phyloP scores from a whole-genome alignment of 2,888 invertebrate species.

The Itoplectis maculator region DNA sequence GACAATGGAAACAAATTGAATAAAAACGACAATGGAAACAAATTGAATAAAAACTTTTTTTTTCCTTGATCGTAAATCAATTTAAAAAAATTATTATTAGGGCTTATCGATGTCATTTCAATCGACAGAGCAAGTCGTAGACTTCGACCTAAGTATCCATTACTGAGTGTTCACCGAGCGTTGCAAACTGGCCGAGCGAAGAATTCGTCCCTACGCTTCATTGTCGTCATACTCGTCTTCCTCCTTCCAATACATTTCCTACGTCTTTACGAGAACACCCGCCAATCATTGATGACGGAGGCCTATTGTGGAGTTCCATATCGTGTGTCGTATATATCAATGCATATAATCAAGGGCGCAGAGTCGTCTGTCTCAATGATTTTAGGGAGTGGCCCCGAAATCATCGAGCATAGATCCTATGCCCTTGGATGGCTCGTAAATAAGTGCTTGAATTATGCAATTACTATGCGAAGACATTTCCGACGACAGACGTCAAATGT shows the following conservation, averaged over 20 bases:
- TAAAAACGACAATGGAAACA: not conserved
- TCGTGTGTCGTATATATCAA: not conserved
- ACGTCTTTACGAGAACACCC: not conserved
- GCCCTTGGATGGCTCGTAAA: constrained; percentile 33
- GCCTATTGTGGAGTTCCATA: not conserved
- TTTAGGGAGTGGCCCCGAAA: constrained; percentile 58
- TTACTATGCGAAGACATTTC: not conserved
- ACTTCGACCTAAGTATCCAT: not conserved
- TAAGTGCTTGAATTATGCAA: constrained; percentile 9
- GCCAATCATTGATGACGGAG: not conserved
- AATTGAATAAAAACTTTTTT: too few relatives aligned
- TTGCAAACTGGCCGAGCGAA: constrained; percentile 55
- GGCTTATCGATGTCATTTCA: not conserved
- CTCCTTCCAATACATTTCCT: not conserved
- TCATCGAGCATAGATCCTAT: constrained; percentile 69
- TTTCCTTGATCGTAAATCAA: not conserved
- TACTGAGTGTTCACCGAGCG: constrained; percentile 23
- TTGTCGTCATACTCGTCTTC: not conserved
- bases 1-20: not conserved
- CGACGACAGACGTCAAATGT: not conserved
- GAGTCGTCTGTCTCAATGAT: constrained; percentile 18
- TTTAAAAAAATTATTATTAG: not conserved
- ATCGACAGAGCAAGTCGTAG: not conserved
- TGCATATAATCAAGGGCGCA: constrained; percentile 46
- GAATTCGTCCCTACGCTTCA: constrained; percentile 25